A percentile compares a stretch with the other conserved stretches of the same genome.
These are phyloP conservation scores for Chrysolina oricalcia DNA, from an alignment of 2,888 invertebrate genomes.

Conservation along the genomic window DNA sequence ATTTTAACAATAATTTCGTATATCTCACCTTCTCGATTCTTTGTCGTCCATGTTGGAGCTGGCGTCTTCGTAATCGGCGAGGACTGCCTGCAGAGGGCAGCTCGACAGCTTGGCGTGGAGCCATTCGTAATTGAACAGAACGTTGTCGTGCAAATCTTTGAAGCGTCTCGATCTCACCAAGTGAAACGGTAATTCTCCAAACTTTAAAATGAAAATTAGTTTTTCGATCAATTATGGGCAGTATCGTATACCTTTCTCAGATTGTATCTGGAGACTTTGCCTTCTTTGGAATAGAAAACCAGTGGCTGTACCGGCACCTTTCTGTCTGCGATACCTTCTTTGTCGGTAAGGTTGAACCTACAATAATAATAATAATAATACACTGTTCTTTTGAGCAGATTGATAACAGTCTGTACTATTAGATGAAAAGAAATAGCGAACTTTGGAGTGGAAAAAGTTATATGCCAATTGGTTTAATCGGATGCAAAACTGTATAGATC, in stretches of 20 bases:
- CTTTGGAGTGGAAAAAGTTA: too few species aligned
- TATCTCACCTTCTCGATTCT: conserved; percentile 81
- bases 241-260: conserved; percentile 84
- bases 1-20: too few species aligned
- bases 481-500: too few species aligned
- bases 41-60: conserved; percentile 86
- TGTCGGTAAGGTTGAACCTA: conserved; percentile 87
- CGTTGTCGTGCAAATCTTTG: conserved; percentile 91
- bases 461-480: too few species aligned
- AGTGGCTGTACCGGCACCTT: conserved; percentile 97
- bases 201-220: conserved; percentile 73
- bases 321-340: conserved; percentile 91
- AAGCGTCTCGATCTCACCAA: conserved; percentile 92
- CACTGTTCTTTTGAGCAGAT: too few species aligned
- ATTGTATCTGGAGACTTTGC: conserved; percentile 91
- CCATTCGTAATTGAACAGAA: conserved; percentile 98
- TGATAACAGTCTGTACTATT: too few species aligned
- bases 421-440: too few species aligned
- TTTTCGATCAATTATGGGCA: neutral
- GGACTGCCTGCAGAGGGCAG: conserved; percentile 94
- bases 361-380: conserved; percentile 35
- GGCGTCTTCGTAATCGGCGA: conserved; percentile 97
- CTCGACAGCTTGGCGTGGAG: conserved; percentile 95
- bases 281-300: conserved; percentile 92
- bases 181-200: conserved; percentile 96